Conservation (phyloP, 2,797 vertebrate genomes). For the Typhlichthys subterraneus region DNA sequence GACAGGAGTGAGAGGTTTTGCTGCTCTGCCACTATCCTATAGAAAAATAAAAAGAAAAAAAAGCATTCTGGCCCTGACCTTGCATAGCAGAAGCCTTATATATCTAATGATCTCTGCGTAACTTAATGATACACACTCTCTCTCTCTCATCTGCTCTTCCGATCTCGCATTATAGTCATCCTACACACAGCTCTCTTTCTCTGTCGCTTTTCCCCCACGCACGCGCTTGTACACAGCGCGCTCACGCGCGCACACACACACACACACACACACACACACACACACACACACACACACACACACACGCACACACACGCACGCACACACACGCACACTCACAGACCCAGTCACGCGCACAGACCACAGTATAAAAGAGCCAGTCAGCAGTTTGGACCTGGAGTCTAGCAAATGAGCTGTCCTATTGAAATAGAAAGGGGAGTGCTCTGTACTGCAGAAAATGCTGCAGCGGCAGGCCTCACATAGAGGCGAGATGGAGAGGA, state of each 20-base stretch:
- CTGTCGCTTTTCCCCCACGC: constrained; percentile 35
- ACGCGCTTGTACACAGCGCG: not conserved
- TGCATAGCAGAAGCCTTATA: constrained; percentile 74
- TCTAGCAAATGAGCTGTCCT: constrained; percentile 88
- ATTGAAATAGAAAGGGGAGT: constrained; percentile 84
- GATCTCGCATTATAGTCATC: constrained; percentile 29
- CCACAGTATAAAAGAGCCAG: constrained; percentile 76
- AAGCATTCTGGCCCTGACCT: constrained; percentile 77
- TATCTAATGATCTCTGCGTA: constrained; percentile 81
- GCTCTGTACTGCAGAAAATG: constrained; percentile 78
- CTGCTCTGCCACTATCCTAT: constrained; percentile 64
- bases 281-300: constrained; percentile 28
- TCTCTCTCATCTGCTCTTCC: constrained; percentile 58
- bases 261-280: constrained; percentile 22
- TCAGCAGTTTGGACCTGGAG: constrained; percentile 82
- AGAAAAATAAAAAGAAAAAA: constrained; percentile 24
- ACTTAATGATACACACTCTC: constrained; percentile 75
- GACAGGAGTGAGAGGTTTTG: constrained; percentile 47
- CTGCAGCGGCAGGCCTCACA: constrained; percentile 78
- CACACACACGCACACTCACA: constrained; percentile 24
- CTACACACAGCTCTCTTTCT: constrained; percentile 37
- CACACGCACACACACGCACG: constrained; percentile 47
- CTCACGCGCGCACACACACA: constrained; percentile 40
- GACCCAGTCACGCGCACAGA: constrained; percentile 51
- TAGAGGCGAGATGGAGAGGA: constrained; percentile 54